Evolutionary conservation across 2,888 invertebrate genomes (phyloP), one percentile per base, ranked within the genome.

Genomic region (Andrena chrysosceles): DNA sequence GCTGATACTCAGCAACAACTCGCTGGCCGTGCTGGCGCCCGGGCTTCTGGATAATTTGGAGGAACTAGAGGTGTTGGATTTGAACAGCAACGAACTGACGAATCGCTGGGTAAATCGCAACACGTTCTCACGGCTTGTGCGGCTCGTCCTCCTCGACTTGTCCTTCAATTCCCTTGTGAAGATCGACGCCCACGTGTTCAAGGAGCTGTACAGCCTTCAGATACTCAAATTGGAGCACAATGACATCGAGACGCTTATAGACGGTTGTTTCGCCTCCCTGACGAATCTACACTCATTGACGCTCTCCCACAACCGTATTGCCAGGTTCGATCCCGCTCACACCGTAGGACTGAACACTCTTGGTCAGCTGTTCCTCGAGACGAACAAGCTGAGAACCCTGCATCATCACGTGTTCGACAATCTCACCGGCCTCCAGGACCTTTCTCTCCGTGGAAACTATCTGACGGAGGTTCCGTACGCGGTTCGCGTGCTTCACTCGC

Each of bases 101-200:
- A 97, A 96, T 91, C 96, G 96, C 87, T 97, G 97, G 96, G 96
- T 97, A 68, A 97, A 96, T 89, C 95, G 96, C 90, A 97, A 97
- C 89, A 97, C 97, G 31, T 97, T 98, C 94, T 95, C 96, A 31
- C 96, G 96, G 81, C 94, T 97, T 67, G 96, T 96, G 6, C 95
- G 97, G 60, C 95, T 98, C 49, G 96, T 97, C 76, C 96, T 97
- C 76, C 95, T 98, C 80, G 97, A 97, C 94, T 94, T 97, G 86
- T 96, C 97, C 0, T 95, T 96, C 93, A 98, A 98, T 93, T 94
- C 95, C 89, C 95, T 98, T 75, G 96, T 96, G 10, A 96, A 96
- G 92, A 96, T 97, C 89, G 97, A 97, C 93, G 94, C 96, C 13
- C 94, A 96, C 86, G 94, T 97, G 68, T 97, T 97, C 94, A 96